A percentile compares a stretch with the other conserved stretches of the same genome.
These are phyloP conservation scores for Corythaeola cristata DNA, from an alignment of 2,113 vertebrate genomes.

Conservation along the genomic window DNA sequence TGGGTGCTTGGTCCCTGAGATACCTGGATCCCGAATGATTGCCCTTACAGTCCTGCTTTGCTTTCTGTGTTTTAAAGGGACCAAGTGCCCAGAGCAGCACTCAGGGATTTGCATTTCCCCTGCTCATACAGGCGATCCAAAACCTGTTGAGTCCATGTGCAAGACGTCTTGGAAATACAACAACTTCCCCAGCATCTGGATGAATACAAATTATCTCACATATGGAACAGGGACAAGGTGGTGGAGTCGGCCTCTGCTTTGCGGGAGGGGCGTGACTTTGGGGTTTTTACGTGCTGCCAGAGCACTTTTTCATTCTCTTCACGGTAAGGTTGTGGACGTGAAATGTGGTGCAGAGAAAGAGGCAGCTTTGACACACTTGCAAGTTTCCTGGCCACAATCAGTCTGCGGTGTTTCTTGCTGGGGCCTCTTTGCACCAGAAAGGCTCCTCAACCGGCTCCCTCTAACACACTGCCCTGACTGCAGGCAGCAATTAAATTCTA, in stretches of 20 bases:
- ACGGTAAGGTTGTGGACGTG: not conserved
- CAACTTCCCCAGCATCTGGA: not conserved
- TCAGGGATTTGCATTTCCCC: not conserved
- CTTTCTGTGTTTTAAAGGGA: not conserved
- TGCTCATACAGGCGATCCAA: not conserved
- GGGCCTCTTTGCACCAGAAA: not conserved
- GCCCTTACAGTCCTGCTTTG: not conserved
- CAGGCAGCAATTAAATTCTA: not conserved
- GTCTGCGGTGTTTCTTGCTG: fast-evolving
- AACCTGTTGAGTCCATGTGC: not conserved
- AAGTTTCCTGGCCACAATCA: not conserved
- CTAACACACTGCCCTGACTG: not conserved
- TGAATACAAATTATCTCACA: not conserved
- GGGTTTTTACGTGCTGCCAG: not conserved
- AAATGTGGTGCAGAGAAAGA: not conserved
- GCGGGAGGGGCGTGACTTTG: fast-evolving
- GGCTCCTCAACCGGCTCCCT: fast-evolving
- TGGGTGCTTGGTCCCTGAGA: not conserved
- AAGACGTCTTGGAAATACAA: not conserved
- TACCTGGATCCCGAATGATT: not conserved
- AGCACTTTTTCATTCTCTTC: not conserved
- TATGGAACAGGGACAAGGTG: not conserved
- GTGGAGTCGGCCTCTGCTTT: not conserved
- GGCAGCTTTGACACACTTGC: not conserved
- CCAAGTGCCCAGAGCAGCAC: fast-evolving